Percentiles rank a stretch among this genome's conserved stretches.
Conservation (phyloP, 2,797 vertebrate genomes). For the Adelosebastes latens region DNA sequence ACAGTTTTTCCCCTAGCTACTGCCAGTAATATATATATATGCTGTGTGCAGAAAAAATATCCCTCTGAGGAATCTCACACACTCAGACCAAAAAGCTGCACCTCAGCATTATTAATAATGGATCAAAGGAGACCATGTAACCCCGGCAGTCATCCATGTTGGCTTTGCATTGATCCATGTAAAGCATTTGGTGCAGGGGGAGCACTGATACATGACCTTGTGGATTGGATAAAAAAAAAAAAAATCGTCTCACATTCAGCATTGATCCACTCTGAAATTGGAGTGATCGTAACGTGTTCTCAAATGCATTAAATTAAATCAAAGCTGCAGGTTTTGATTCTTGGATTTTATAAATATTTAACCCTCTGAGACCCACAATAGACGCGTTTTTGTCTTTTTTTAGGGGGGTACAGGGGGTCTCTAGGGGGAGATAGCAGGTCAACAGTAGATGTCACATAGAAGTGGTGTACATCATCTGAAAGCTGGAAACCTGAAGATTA, state of each 20-base stretch:
- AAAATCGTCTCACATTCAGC: neutral
- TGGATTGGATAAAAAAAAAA: slow-evolving; percentile 7
- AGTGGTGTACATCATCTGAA: too few species aligned
- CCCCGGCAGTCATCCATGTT: slow-evolving; percentile 42
- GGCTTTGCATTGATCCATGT: slow-evolving; percentile 56
- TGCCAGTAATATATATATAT: neutral
- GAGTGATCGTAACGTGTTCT: neutral
- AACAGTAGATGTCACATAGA: too few species aligned
- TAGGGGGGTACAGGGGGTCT: too few species aligned
- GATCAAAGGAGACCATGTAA: slow-evolving; percentile 63
- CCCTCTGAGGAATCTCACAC: slow-evolving; percentile 24
- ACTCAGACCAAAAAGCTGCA: slow-evolving; percentile 33
- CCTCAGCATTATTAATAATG: slow-evolving; percentile 72
- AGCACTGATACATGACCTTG: slow-evolving; percentile 46
- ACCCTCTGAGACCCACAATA: too few species aligned
- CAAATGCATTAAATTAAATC: neutral
- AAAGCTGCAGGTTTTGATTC: neutral
- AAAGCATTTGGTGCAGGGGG: neutral
- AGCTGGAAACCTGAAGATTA: too few species aligned
- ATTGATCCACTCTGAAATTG: slow-evolving; percentile 8
- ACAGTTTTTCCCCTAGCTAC: neutral
- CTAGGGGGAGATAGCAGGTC: too few species aligned
- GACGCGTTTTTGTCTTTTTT: too few species aligned
- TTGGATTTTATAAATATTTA: neutral
- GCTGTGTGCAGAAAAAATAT: slow-evolving; percentile 16